These are phyloP conservation scores for Cydia pomonella DNA, from an alignment of 1,140 invertebrate genomes.

Conservation along the genomic window DNA sequence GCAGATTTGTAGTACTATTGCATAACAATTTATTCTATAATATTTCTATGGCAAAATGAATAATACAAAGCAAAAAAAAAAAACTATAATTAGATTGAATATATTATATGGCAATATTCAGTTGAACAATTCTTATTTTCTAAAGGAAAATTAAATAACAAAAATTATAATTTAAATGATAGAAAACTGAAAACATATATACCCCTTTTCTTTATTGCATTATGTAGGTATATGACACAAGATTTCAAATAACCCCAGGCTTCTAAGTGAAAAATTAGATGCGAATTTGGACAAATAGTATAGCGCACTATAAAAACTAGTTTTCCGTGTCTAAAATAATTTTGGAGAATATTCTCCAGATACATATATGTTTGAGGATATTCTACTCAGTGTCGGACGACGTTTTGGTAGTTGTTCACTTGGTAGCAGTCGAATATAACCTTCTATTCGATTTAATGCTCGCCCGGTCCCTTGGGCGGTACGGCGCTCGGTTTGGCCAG, in stretches of 20 bases:
- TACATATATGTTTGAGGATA: constrained; percentile 37
- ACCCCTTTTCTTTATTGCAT: too few species aligned
- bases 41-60: background rate
- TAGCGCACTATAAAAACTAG: too few species aligned
- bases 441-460: constrained; percentile 76
- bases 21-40: background rate
- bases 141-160: too few species aligned
- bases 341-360: too few species aligned
- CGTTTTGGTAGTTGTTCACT: constrained; percentile 61
- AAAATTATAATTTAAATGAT: too few species aligned
- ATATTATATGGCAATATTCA: too few species aligned
- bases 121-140: too few species aligned
- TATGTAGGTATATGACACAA: too few species aligned
- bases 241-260: too few species aligned
- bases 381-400: constrained; percentile 50
- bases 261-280: too few species aligned
- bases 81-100: constrained; percentile 35
- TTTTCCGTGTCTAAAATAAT: background rate
- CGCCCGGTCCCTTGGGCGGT: constrained; percentile 64
- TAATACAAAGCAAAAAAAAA: background rate
- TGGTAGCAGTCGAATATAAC: constrained; percentile 71
- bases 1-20: background rate
- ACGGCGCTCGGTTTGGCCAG: constrained; percentile 67
- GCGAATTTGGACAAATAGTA: too few species aligned
- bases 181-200: too few species aligned